Evolutionary conservation across 2,888 invertebrate genomes (phyloP), one percentile per base, ranked within the genome.

Genomic region (Ligdia adustata): DNA sequence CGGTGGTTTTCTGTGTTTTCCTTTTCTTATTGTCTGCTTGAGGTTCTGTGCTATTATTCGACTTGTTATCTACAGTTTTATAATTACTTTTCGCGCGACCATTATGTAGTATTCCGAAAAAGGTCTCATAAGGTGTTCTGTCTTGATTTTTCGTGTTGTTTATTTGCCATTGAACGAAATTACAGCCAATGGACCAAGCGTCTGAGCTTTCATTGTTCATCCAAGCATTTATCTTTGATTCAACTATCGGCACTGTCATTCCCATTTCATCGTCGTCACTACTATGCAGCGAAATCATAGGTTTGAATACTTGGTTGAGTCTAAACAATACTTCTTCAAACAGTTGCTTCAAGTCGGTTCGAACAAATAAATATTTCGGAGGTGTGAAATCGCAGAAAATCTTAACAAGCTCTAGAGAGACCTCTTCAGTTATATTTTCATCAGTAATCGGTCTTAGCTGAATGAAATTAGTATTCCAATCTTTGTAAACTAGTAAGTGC

Each of bases 121-220:
- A 28, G 4, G 13, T 46, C 11, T 24, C 22, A 9, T 9, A 46
- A 0, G 40, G 28, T 1, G 4, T 46, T 1, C 6, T 28, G 2
- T 9, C 5, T 6, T n/a, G 5, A 6, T 9, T 1, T 2, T 2
- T 14, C 3, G 3, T 1, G 2, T 14, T 41, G 7, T 47, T 47
- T 0, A 41, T 18, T 1, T 35, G 12, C 47, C 47, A 47, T n/a
- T 47, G 47, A 1, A 47, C 29, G 2, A 11, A 31, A 3, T 41
- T 13, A 15, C 40, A 41, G 0, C 47, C 47, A 0, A 47, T 6
- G 0, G 47, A 16, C 47, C 47, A 47, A 1, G 18, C 18, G 6
- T n/a, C n/a, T n/a, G 6, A 18, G 18, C 18, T 18, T 18, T 18
- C n/a, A n/a, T n/a, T n/a, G n/a, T n/a, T n/a, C n/a, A n/a, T n/a